phyloP scores from a whole-genome alignment of 2,797 vertebrate genomes.

The Cirrhinus molitorella region DNA sequence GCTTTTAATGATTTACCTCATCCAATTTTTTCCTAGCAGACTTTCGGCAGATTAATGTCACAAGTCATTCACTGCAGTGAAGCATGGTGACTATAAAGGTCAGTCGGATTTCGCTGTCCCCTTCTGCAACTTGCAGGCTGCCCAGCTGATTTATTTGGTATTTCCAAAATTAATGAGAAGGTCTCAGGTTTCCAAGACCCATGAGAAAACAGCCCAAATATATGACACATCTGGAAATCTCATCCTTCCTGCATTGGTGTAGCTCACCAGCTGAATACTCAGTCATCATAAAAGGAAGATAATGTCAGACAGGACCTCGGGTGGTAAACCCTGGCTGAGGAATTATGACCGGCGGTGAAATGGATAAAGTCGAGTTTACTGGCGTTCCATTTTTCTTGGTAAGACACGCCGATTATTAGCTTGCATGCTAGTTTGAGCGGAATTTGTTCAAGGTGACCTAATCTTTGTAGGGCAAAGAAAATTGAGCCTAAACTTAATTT shows the following conservation, averaged over 20 bases:
- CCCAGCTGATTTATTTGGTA: conserved; percentile 46
- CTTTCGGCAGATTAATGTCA: conserved; percentile 50
- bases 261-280: conserved; percentile 29
- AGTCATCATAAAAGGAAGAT: conserved; percentile 42
- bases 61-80: conserved; percentile 30
- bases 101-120: conserved; percentile 2
- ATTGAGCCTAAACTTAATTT: conserved; percentile 61
- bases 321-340: conserved; percentile 21
- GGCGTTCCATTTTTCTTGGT: conserved; percentile 25
- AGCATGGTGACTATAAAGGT: conserved; percentile 32
- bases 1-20: conserved; percentile 48
- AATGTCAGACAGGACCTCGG: conserved; percentile 25
- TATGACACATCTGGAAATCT: conserved; percentile 54
- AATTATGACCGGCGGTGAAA: conserved; percentile 10
- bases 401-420: conserved; percentile 20
- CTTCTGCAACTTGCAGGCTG: conserved; percentile 13
- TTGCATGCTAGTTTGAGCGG: conserved; percentile 29
- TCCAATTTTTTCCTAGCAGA: conserved; percentile 38
- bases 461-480: conserved; percentile 48
- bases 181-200: conserved; percentile 15
- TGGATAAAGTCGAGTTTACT: conserved; percentile 28
- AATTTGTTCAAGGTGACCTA: conserved; percentile 58
- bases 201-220: conserved; percentile 47
- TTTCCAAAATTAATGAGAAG: conserved; percentile 43
- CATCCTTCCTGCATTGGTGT: conserved; percentile 2